Conservation (phyloP, 23 tunicate species). For the Ascidia mentula region DNA sequence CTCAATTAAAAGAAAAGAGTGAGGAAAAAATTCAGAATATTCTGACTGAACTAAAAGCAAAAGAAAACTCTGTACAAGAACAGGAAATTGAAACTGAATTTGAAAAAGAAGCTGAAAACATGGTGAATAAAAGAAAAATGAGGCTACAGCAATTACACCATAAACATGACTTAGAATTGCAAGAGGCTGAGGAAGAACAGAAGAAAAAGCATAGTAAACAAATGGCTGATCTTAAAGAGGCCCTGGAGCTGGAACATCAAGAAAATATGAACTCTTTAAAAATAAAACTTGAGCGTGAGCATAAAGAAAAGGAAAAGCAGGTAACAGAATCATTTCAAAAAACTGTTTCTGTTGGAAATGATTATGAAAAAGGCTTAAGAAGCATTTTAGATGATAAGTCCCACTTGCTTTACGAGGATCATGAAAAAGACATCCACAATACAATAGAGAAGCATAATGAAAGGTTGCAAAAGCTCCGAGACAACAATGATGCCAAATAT, state of each 20-base stretch:
- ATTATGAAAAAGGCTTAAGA: slow-evolving; percentile 24
- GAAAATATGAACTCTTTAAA: slow-evolving; percentile 27
- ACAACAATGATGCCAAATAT: slow-evolving; percentile 35
- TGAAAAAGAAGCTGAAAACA: slow-evolving; percentile 13
- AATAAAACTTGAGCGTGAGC: slow-evolving; percentile 30
- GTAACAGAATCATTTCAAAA: neutral
- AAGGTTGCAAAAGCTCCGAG: slow-evolving; percentile 31
- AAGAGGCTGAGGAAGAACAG: slow-evolving; percentile 20
- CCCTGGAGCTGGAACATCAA: slow-evolving; percentile 23
- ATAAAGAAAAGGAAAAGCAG: slow-evolving; percentile 25
- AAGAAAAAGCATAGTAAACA: neutral
- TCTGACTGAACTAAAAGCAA: neutral
- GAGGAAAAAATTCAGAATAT: slow-evolving; percentile 11
- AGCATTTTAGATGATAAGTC: slow-evolving; percentile 46
- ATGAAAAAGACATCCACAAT: slow-evolving; percentile 53
- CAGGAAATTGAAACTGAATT: neutral
- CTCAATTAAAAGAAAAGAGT: slow-evolving; percentile 4
- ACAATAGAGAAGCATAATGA: slow-evolving; percentile 34
- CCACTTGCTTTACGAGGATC: slow-evolving; percentile 36
- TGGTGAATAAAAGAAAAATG: neutral
- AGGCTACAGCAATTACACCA: neutral
- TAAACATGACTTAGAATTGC: slow-evolving; percentile 26
- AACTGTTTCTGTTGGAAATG: slow-evolving; percentile 19
- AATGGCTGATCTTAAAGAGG: neutral
- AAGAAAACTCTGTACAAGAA: neutral